Percentiles rank a stretch among this genome's conserved stretches.
These are phyloP conservation scores for Dyspetes luteomarginatus DNA, from an alignment of 2,888 invertebrate species.

Conservation along the genomic window DNA sequence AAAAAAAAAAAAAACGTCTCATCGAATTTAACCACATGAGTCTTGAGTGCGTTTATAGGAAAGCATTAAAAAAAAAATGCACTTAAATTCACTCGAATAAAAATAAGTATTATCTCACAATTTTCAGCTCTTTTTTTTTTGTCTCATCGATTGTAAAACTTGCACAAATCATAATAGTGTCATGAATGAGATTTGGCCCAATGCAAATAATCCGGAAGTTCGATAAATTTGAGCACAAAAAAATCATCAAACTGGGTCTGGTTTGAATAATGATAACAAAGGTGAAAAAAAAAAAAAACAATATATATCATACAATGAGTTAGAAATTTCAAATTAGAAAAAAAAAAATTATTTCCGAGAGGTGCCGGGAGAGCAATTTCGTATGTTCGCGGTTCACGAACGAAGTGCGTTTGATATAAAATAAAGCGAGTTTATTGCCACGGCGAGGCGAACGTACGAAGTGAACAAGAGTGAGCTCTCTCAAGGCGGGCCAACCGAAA, in stretches of 20 bases:
- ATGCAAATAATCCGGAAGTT: neutral
- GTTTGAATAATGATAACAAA: neutral
- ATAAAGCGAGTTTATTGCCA: neutral
- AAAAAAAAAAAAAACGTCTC: neutral
- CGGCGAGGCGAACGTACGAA: constrained; percentile 58
- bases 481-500: constrained; percentile 58
- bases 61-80: neutral
- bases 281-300: neutral
- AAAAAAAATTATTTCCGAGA: neutral
- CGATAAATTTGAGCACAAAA: neutral
- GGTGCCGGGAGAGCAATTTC: neutral
- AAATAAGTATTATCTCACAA: constrained; percentile 3
- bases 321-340: neutral
- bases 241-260: neutral
- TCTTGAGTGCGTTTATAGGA: no score
- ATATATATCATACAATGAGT: neutral
- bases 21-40: neutral
- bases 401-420: constrained; percentile 38
- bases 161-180: neutral
- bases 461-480: constrained; percentile 63
- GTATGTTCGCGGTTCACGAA: constrained; percentile 46
- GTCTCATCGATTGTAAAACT: neutral
- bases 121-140: constrained; percentile 4
- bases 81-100: neutral
- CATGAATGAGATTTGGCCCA: neutral